Evolutionary conservation across 64 coral and sea anemone species (phyloP).

Genomic region (Pocillopora damicornis): DNA sequence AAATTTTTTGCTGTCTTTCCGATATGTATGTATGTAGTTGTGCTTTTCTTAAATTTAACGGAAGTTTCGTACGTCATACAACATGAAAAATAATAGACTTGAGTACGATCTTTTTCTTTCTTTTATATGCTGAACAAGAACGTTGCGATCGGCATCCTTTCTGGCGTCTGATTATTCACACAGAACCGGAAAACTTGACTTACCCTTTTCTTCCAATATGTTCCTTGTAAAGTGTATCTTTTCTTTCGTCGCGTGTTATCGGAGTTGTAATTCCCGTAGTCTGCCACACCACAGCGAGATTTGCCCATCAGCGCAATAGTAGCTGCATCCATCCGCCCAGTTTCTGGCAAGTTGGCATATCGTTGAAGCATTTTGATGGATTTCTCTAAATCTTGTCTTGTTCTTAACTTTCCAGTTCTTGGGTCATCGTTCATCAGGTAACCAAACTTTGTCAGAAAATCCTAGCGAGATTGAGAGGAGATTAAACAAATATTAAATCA

Average conservation of each 20-base stretch:
- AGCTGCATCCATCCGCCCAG: slow-evolving; percentile 59
- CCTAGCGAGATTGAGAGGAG: background rate
- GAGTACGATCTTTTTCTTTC: too few species aligned
- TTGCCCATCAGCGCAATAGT: slow-evolving; percentile 56
- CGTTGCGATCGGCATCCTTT: too few species aligned
- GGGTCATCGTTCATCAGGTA: slow-evolving; percentile 31
- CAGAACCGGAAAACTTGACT: background rate
- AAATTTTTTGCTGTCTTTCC: too few species aligned
- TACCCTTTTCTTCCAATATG: slow-evolving; percentile 87
- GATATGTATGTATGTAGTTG: too few species aligned
- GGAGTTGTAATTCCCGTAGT: slow-evolving; percentile 38
- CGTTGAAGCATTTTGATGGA: slow-evolving; percentile 66
- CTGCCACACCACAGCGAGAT: slow-evolving; percentile 74
- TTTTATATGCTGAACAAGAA: too few species aligned
- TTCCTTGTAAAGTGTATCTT: slow-evolving; percentile 76
- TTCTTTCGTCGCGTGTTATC: slow-evolving; percentile 59
- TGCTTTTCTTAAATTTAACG: too few species aligned
- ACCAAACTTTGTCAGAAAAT: slow-evolving; percentile 53
- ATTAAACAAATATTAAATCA: background rate
- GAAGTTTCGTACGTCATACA: too few species aligned
- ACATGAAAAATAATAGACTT: too few species aligned
- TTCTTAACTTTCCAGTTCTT: slow-evolving; percentile 28
- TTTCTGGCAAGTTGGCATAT: slow-evolving; percentile 65
- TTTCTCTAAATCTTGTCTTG: slow-evolving; percentile 18
- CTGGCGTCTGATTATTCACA: too few species aligned